A percentile compares a stretch with the other conserved stretches of the same genome.
These are phyloP conservation scores for Allygus modestus DNA, from an alignment of 2,888 invertebrate species.

Conservation along the genomic window DNA sequence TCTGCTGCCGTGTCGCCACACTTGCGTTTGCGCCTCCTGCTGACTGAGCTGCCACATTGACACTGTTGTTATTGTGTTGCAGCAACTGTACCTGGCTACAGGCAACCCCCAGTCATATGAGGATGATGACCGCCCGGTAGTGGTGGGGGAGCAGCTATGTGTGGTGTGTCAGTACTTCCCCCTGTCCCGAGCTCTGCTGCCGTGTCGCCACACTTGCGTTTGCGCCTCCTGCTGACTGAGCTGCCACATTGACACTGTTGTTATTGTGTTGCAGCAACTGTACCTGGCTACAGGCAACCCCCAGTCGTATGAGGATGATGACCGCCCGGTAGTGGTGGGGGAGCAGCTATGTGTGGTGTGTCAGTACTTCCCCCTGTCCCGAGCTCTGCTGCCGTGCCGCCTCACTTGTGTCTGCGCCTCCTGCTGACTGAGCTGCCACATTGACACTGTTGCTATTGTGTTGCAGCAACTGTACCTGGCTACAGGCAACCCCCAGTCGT, in stretches of 20 bases:
- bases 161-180: slow-evolving; percentile 90
- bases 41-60: no score
- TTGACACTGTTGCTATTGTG: slow-evolving; percentile 55
- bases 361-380: slow-evolving; percentile 85
- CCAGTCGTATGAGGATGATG: slow-evolving; percentile 76
- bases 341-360: slow-evolving; percentile 89
- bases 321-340: slow-evolving; percentile 72
- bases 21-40: not conserved
- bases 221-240: slow-evolving; percentile 90
- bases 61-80: slow-evolving; percentile 69
- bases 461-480: slow-evolving; percentile 88
- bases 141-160: slow-evolving; percentile 81
- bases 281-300: slow-evolving; percentile 85
- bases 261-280: slow-evolving; percentile 80
- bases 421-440: no score
- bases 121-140: slow-evolving; percentile 71
- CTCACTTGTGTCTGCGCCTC: slow-evolving; percentile 91
- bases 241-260: not conserved
- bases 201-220: slow-evolving; percentile 91
- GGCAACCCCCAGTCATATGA: slow-evolving; percentile 80
- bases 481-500: slow-evolving; percentile 81
- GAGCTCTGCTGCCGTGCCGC: slow-evolving; percentile 89
- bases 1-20: slow-evolving; percentile 88
- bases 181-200: slow-evolving; percentile 87
- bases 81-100: slow-evolving; percentile 88